Evolutionary conservation across 2,113 vertebrate genomes (phyloP).

Genomic region (Bubo scandiacus): DNA sequence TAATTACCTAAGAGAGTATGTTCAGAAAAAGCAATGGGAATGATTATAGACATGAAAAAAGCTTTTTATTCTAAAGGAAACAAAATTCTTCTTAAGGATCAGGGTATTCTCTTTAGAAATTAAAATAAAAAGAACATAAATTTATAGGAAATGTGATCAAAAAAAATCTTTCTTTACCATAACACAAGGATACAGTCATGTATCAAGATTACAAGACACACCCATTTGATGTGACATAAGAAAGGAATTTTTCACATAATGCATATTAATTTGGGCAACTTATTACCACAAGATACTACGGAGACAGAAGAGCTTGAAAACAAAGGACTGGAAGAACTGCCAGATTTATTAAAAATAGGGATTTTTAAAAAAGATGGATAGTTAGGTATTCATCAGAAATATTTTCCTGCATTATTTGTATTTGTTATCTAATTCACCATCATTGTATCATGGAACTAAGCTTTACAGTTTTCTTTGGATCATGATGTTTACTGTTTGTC

Average conservation of each 20-base stretch:
- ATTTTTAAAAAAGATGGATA: background rate
- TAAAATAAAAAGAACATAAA: background rate
- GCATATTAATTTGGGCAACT: background rate
- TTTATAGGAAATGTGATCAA: background rate
- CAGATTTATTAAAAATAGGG: background rate
- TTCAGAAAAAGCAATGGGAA: background rate
- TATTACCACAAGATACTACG: background rate
- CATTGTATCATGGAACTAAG: background rate
- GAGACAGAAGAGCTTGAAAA: background rate
- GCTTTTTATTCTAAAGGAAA: background rate
- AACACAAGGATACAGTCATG: background rate
- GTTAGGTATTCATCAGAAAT: background rate
- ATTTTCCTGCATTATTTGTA: background rate
- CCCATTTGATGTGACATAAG: background rate
- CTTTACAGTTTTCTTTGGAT: background rate
- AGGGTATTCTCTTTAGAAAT: background rate
- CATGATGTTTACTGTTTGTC: background rate
- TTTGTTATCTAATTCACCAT: background rate
- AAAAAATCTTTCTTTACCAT: background rate
- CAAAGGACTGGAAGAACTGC: background rate
- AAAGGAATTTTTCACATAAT: background rate
- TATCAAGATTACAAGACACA: background rate
- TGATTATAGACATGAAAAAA: background rate
- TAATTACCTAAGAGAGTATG: background rate
- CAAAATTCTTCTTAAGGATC: background rate